A percentile compares a stretch with the other conserved stretches of the same genome.
phyloP scores from a whole-genome alignment of 2,797 vertebrate species.

The Alectoris magna region DNA sequence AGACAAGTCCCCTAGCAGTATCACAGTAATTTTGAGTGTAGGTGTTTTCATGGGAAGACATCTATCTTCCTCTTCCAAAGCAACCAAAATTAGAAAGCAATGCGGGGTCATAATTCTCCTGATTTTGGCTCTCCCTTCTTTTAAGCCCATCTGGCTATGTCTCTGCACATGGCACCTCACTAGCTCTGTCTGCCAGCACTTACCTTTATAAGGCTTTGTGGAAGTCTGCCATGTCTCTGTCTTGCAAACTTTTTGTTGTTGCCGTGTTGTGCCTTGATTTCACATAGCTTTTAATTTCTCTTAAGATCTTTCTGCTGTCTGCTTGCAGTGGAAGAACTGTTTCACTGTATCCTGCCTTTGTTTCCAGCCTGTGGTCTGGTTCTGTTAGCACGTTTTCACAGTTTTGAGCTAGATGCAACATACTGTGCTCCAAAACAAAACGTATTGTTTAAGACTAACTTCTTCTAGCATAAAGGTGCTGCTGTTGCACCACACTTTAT shows the following conservation, averaged over 20 bases:
- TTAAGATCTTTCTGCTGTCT: neutral
- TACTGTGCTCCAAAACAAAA: accelerated
- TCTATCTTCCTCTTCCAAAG: neutral
- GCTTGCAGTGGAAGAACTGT: neutral
- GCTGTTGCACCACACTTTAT: neutral
- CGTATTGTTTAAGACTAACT: neutral
- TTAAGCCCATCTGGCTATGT: neutral
- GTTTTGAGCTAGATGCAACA: neutral
- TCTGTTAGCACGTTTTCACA: neutral
- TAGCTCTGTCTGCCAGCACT: neutral
- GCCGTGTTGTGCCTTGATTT: neutral
- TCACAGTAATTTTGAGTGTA: neutral
- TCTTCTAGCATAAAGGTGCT: accelerated
- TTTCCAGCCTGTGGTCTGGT: neutral
- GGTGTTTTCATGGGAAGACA: neutral
- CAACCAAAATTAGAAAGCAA: neutral
- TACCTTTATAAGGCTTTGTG: neutral
- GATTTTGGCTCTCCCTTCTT: neutral
- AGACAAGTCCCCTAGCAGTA: neutral
- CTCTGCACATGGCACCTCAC: neutral
- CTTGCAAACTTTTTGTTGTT: neutral
- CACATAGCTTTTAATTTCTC: neutral
- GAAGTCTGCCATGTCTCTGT: neutral
- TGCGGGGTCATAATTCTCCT: neutral
- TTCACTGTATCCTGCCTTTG: neutral